Evolutionary conservation across 2,888 invertebrate species (phyloP).

Genomic region (Acanthopleura granulata): DNA sequence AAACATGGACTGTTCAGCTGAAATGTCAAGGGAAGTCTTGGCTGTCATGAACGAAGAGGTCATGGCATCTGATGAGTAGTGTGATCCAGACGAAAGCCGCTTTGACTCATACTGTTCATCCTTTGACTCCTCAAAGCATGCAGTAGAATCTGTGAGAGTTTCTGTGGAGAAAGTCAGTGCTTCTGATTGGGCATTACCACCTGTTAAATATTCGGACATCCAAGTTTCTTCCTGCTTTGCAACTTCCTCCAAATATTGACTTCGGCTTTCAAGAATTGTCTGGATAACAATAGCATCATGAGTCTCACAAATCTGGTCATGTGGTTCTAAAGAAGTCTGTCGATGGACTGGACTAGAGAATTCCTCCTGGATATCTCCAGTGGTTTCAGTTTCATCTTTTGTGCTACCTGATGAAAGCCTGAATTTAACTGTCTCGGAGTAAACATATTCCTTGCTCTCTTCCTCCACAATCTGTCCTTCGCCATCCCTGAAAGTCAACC

Average conservation of each 20-base stretch:
- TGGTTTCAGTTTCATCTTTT: neutral
- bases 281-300: slow-evolving; percentile 61
- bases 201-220: slow-evolving; percentile 13
- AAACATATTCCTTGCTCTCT: slow-evolving; percentile 1
- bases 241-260: slow-evolving; percentile 41
- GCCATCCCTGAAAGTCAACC: slow-evolving; percentile 30
- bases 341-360: neutral
- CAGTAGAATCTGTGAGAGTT: slow-evolving; percentile 8
- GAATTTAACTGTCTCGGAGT: slow-evolving; percentile 17
- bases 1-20: slow-evolving; percentile 23
- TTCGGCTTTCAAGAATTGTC: slow-evolving; percentile 45
- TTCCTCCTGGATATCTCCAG: neutral
- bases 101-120: slow-evolving; percentile 18
- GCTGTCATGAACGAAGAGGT: slow-evolving; percentile 36
- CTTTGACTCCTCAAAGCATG: neutral
- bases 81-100: slow-evolving; percentile 13
- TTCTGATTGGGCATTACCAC: neutral
- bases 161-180: slow-evolving; percentile 8
- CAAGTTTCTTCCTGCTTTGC: slow-evolving; percentile 35
- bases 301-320: slow-evolving; percentile 57
- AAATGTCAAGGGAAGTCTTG: slow-evolving; percentile 32
- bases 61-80: slow-evolving; percentile 25
- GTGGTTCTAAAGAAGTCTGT: slow-evolving; percentile 49
- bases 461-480: neutral
- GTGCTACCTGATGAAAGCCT: neutral